A percentile compares a stretch with the other conserved stretches of the same genome.
Evolutionary conservation across 2,113 vertebrate genomes (phyloP).

Genomic region (Ellobius talpinus): DNA sequence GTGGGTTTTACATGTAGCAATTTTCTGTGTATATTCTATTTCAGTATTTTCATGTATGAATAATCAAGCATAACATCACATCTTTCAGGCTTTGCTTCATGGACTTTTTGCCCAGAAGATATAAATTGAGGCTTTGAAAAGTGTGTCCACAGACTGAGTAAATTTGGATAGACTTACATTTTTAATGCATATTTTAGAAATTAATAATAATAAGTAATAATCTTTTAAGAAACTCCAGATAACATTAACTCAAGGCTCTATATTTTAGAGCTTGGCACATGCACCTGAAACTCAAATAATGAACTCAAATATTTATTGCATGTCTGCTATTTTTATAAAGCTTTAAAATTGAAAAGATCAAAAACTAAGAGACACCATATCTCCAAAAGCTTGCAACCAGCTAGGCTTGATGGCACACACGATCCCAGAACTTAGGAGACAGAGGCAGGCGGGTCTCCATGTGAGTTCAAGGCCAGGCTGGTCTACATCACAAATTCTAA

Average conservation of each 20-base stretch:
- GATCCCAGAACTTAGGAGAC: not conserved
- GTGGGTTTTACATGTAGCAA: not conserved
- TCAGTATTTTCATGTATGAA: not conserved
- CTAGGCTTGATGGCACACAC: not conserved
- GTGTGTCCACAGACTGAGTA: not conserved
- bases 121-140: not conserved
- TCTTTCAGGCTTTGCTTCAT: conserved; percentile 20
- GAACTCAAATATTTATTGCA: conserved; percentile 16
- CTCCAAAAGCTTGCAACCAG: conserved; percentile 2
- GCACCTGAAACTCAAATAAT: not conserved
- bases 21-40: not conserved
- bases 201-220: conserved; percentile 9
- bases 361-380: not conserved
- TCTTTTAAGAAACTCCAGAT: not conserved
- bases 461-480: not conserved
- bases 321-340: conserved; percentile 41
- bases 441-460: not conserved
- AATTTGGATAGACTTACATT: not conserved
- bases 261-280: not conserved
- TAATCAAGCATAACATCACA: not conserved
- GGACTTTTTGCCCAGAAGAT: not conserved
- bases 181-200: conserved; percentile 10
- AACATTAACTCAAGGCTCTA: not conserved
- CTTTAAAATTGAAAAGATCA: conserved; percentile 10
- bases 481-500: not conserved